Conservation (phyloP, 2,888 invertebrate genomes). For the Clanis bilineata region DNA sequence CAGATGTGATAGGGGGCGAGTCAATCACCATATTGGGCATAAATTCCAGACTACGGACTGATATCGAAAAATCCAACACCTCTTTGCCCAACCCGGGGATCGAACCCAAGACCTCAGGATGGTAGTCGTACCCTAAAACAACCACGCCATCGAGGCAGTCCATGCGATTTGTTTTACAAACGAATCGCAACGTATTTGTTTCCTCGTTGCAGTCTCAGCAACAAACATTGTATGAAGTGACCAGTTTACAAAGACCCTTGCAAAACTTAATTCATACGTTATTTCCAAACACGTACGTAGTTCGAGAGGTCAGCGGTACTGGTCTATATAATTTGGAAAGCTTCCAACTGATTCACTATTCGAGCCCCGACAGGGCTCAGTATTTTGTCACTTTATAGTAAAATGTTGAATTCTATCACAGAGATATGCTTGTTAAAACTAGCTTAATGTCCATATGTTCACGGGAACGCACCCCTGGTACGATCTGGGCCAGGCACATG, state of each 20-base stretch:
- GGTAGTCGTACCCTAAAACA: too few relatives aligned
- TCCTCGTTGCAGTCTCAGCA: conserved; percentile 22
- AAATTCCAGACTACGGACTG: too few relatives aligned
- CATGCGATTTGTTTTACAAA: neutral
- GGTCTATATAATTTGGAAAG: conserved; percentile 12
- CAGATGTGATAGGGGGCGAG: too few relatives aligned
- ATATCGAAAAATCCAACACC: too few relatives aligned
- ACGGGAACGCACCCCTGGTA: too few relatives aligned
- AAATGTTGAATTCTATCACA: conserved; percentile 1
- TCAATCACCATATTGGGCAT: too few relatives aligned
- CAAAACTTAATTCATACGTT: neutral
- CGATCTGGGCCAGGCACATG: too few relatives aligned
- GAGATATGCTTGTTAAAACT: too few relatives aligned
- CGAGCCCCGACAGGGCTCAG: neutral
- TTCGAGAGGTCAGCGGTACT: neutral
- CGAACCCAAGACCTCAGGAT: too few relatives aligned
- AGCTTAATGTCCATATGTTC: too few relatives aligned
- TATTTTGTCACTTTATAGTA: conserved; percentile 9
- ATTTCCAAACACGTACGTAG: neutral
- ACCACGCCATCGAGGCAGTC: too few relatives aligned
- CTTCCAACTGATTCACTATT: conserved; percentile 18
- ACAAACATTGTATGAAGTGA: conserved; percentile 24
- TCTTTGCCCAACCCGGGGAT: too few relatives aligned
- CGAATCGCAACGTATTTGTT: conserved; percentile 12
- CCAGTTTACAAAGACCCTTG: conserved; percentile 10